Evolutionary conservation across 2,797 vertebrate species (phyloP).

Genomic region (Tapirus indicus): DNA sequence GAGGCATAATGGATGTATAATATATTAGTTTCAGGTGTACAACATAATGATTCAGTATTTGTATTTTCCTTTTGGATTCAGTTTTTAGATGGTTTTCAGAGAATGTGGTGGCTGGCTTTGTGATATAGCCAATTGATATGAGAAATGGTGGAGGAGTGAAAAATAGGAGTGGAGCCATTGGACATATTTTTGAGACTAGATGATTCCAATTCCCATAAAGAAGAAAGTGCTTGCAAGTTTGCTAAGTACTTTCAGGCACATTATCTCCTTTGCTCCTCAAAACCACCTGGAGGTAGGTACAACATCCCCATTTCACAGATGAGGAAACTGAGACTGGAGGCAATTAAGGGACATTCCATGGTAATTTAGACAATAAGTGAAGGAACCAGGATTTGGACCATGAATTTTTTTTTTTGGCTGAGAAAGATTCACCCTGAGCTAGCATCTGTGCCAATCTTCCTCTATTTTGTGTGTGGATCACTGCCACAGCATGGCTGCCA

Average conservation of each 20-base stretch:
- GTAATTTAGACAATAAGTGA: background rate
- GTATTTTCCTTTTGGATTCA: background rate
- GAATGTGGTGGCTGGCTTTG: background rate
- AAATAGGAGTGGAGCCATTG: slow-evolving; percentile 41
- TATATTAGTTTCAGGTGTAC: background rate
- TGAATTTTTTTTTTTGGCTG: background rate
- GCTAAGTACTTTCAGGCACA: slow-evolving; percentile 37
- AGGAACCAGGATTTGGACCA: background rate
- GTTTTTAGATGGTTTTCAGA: slow-evolving; percentile 39
- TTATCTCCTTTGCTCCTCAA: slow-evolving; percentile 33
- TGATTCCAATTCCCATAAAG: slow-evolving; percentile 39
- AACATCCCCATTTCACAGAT: background rate
- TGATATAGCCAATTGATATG: slow-evolving; percentile 28
- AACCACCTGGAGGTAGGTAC: background rate
- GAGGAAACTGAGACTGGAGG: background rate
- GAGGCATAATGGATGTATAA: background rate
- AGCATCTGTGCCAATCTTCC: too few species aligned
- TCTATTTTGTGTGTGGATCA: too few species aligned
- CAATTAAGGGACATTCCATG: background rate
- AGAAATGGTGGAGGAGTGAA: slow-evolving; percentile 33
- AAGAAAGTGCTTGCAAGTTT: slow-evolving; percentile 17
- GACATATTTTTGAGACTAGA: slow-evolving; percentile 28
- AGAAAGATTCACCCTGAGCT: too few species aligned
- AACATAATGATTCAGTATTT: background rate
- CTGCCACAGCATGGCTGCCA: too few species aligned